A percentile compares a stretch with the other conserved stretches of the same genome.
These are phyloP conservation scores for Sceloporus tristichus DNA, from an alignment of 2,113 vertebrate species.

Conservation along the genomic window DNA sequence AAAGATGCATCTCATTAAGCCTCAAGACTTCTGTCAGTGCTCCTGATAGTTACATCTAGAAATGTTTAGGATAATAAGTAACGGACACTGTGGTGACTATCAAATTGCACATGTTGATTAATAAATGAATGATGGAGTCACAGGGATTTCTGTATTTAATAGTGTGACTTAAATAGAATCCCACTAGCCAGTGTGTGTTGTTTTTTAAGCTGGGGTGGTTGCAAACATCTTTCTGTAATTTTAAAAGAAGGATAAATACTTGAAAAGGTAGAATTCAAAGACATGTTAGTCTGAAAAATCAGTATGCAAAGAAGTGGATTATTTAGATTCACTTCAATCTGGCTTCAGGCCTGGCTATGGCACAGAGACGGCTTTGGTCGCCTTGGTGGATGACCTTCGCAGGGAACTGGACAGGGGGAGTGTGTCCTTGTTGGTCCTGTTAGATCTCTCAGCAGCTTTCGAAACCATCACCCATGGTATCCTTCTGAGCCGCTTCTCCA, in stretches of 20 bases:
- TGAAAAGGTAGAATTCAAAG: not conserved
- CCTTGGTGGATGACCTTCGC: no score
- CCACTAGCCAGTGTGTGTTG: not conserved
- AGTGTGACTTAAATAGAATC: not conserved
- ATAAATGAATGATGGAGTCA: slow-evolving; percentile 25
- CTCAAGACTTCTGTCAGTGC: slow-evolving; percentile 8
- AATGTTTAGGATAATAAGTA: slow-evolving; percentile 30
- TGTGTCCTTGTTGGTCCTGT: no score
- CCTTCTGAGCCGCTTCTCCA: no score
- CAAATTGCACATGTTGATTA: slow-evolving; percentile 45
- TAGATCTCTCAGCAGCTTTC: no score
- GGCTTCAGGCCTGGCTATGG: no score
- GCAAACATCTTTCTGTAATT: not conserved
- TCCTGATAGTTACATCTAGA: slow-evolving; percentile 35
- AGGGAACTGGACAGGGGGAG: no score
- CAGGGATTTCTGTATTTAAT: slow-evolving; percentile 24
- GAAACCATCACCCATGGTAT: no score
- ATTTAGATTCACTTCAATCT: no score
- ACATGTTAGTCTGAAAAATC: no score
- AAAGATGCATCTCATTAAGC: slow-evolving; percentile 34
- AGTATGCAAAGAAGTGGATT: no score
- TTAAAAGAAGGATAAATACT: not conserved
- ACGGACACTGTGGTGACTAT: slow-evolving; percentile 14
- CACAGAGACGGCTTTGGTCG: no score
- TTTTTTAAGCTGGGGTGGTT: not conserved